phyloP scores from a whole-genome alignment of 2,113 vertebrate species.

The Pelmatolapia mariae region DNA sequence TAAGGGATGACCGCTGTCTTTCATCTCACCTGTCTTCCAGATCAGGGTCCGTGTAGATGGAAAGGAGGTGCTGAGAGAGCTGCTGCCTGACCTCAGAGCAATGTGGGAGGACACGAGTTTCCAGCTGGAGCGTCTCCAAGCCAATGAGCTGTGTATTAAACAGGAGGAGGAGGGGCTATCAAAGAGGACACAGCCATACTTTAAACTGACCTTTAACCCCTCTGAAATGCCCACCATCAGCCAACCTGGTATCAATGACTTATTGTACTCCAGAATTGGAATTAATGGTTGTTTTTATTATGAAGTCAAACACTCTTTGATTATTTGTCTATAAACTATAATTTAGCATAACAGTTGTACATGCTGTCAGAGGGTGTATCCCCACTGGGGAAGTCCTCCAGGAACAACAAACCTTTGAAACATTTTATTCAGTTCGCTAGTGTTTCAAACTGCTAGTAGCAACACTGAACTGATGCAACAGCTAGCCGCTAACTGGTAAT shows the following conservation, averaged over 20 bases:
- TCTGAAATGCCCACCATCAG: conserved; percentile 33
- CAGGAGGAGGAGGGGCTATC: conserved; percentile 78
- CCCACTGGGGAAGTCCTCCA: neutral
- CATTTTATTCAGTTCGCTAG: neutral
- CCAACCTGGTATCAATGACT: conserved; percentile 53
- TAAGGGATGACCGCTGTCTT: neutral
- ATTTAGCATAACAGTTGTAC: neutral
- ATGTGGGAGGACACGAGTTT: conserved; percentile 92
- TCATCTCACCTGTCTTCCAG: conserved; percentile 44
- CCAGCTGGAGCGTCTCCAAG: conserved; percentile 82
- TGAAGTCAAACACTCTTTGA: neutral
- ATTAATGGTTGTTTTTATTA: neutral
- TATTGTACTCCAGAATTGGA: neutral
- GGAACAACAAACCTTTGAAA: neutral
- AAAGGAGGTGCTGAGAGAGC: conserved; percentile 66
- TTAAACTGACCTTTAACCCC: conserved; percentile 77
- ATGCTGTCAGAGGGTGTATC: neutral
- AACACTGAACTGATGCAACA: neutral
- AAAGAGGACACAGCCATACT: conserved; percentile 73
- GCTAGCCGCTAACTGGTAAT: neutral
- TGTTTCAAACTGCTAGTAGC: neutral
- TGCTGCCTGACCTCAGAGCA: conserved; percentile 72
- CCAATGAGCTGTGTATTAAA: conserved; percentile 72
- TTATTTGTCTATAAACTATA: neutral
- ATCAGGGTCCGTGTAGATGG: conserved; percentile 72